A percentile compares a stretch with the other conserved stretches of the same genome.
These are phyloP conservation scores for Drosophila mauritiana DNA, from an alignment of 1,140 invertebrate genomes.

Conservation along the genomic window DNA sequence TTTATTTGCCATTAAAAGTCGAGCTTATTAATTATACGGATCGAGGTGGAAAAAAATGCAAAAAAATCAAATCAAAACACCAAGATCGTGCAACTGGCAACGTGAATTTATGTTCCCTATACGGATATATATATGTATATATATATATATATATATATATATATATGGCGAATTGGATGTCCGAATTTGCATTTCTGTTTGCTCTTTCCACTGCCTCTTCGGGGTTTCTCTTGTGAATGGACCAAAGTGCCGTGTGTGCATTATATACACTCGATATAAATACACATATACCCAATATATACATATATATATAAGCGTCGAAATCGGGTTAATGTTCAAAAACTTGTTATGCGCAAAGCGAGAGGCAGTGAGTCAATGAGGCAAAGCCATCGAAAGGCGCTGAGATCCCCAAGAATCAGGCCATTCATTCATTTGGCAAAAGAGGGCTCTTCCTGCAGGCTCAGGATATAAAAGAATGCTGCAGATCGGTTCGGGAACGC, in stretches of 20 bases:
- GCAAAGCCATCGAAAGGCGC: not conserved
- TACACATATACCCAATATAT: not conserved
- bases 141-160: not conserved
- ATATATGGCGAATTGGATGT: conserved; percentile 10
- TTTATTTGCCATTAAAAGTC: conserved; percentile 33
- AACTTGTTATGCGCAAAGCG: conserved; percentile 68
- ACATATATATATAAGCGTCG: conserved; percentile 6
- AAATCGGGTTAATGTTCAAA: conserved; percentile 80
- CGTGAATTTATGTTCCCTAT: conserved; percentile 6
- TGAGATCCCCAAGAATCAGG: conserved; percentile 3
- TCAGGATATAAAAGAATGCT: conserved; percentile 46
- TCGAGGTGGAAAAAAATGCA: not conserved
- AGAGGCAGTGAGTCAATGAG: not conserved
- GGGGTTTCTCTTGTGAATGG: conserved; percentile 34
- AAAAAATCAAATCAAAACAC: not conserved
- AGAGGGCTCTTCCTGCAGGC: conserved; percentile 21
- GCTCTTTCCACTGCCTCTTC: not conserved
- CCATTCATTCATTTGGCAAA: not conserved
- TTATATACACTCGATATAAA: conserved; percentile 17
- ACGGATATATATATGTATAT: conserved; percentile 14
- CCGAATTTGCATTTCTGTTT: conserved; percentile 38
- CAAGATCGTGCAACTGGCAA: conserved; percentile 12
- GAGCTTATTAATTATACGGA: conserved; percentile 30
- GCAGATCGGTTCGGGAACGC: not conserved
- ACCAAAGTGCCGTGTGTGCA: conserved; percentile 9